Evolutionary conservation across 1,140 invertebrate species (phyloP), one percentile per base, ranked within the genome.

Genomic region (Doryteuthis pealeii): DNA sequence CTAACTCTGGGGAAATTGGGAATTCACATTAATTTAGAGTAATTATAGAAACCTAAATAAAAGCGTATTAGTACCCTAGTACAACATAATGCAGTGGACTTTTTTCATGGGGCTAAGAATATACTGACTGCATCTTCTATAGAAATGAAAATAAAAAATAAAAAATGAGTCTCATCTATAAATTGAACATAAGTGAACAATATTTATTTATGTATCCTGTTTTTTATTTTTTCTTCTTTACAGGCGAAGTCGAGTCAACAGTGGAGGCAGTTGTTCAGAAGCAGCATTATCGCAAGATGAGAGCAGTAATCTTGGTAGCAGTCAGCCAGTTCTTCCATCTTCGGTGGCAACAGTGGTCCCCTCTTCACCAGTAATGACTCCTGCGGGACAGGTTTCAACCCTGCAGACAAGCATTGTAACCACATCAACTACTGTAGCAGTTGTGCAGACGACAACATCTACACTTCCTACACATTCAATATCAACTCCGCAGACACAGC

Each of bases 231-330:
- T 70, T 71, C 0, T 69, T 22, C 73, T 75, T 71, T 66, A 22
- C 31, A 81, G 81, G 54, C 77, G 81, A 26, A 77, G 74, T 18
- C 76, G 82, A 49, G 75, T 77, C 22, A 79, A 70, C 62, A 81
- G 81, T 74, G 77, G 74, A 15, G n/a, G 78, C 74, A 15, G 75
- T 76, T 67, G 71, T 73, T 74, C 76, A 10, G 80, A 82, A 33
- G 70, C 73, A 18, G 45, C 70, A 10, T 72, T 77, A 54, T 81
- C 79, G 4, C 75, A 77, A 14, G 79, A 79, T 67, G 81, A 81
- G 49, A 72, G 72, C 33, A 80, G 81, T 73, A 80, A 77, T 69
- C 18, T 49, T 12, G 62, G 33, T 32, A 73, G 26, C 66, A 68
- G 18, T 32, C 58, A 67, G 40, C 65, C 28, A 12, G 26, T 28